Base-by-base conservation (phyloP, 2,113 vertebrate genomes). In the Xyrauchen texanus region DNA sequence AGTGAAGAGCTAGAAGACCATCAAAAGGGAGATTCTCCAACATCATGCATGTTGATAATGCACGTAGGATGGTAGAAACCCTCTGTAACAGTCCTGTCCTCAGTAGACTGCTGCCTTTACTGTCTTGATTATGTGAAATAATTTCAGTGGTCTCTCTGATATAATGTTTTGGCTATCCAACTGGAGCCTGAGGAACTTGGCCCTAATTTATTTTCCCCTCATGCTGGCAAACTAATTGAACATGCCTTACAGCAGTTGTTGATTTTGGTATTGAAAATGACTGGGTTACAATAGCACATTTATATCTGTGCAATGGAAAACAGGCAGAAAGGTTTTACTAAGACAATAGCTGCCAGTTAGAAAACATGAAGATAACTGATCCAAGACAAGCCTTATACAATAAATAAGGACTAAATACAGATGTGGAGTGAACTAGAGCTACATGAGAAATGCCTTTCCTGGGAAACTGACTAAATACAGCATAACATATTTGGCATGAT, bases 211-310 rank as follows among this genome's bases (percentile, higher is more conserved):
- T 86, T 84, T 83, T 64, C 79, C 82, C 71, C 67, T 83, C 79
- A 83, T 87, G 76, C 88, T 91, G 88, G 89, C 88, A 85, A 86
- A 77, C 74, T 58, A 76, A 82, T 67, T 77, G 67, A 85, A 86
- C 85, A 88, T 74, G 64, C 81, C 85, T 80, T 87, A 87, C 88
- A 90, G 86, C 85, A 88, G 82, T 88, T 92, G 81, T 91, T 89
- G 85, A 88, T 90, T 86, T 84, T 89, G 88, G 82, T 86, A 81
- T 80, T 83, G 85, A 86, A 80, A 62, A 68, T 57, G 51, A 81
- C 88, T 79, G 82, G 81, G 76, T 85, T 88, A 86, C 85, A 86
- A 88, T 85, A 67, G 72, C 75, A 75, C 52, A 85, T 89, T 89
- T 87, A 84, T 61, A 78, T 69, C 16, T 67, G 7, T 13, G 62